A percentile compares a stretch with the other conserved stretches of the same genome.
These are phyloP conservation scores for Microctonus brassicae DNA, from an alignment of 2,888 invertebrate genomes.

Conservation along the genomic window DNA sequence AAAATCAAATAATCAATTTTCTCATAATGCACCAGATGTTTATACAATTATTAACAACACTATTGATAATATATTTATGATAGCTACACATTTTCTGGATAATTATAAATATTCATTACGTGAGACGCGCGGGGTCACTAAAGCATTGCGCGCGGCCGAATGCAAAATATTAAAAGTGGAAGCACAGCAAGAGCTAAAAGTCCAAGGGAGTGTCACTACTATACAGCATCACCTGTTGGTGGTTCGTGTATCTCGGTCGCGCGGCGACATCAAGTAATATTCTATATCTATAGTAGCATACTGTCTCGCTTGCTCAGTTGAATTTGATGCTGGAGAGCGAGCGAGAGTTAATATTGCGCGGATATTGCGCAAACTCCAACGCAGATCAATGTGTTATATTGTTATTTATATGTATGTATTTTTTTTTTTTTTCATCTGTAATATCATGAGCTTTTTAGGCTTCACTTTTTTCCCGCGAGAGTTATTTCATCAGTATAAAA, in stretches of 20 bases:
- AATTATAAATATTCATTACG: not conserved
- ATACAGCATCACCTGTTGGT: constrained; percentile 64
- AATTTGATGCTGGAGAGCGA: constrained; percentile 2
- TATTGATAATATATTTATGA: too few relatives aligned
- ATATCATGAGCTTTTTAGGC: not conserved
- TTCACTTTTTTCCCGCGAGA: not conserved
- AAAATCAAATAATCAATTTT: not conserved
- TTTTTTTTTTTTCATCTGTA: not conserved
- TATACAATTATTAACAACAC: too few relatives aligned
- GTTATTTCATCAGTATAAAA: not conserved
- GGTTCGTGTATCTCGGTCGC: constrained; percentile 60
- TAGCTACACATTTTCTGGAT: too few relatives aligned
- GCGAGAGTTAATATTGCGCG: constrained; percentile 23
- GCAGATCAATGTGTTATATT: constrained; percentile 64
- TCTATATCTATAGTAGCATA: too few relatives aligned
- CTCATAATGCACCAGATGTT: too few relatives aligned
- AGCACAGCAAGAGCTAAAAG: constrained; percentile 16
- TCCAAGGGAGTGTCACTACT: constrained; percentile 63
- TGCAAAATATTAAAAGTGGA: not conserved
- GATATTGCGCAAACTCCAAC: constrained; percentile 54
- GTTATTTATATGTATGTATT: constrained; percentile 24
- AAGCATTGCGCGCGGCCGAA: not conserved
- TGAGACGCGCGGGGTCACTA: not conserved
- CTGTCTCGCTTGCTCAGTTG: constrained; percentile 19
- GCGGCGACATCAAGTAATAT: too few relatives aligned